Evolutionary conservation across 1,140 invertebrate species (phyloP), one percentile per base, ranked within the genome.

Genomic region (Penaeus chinensis): DNA sequence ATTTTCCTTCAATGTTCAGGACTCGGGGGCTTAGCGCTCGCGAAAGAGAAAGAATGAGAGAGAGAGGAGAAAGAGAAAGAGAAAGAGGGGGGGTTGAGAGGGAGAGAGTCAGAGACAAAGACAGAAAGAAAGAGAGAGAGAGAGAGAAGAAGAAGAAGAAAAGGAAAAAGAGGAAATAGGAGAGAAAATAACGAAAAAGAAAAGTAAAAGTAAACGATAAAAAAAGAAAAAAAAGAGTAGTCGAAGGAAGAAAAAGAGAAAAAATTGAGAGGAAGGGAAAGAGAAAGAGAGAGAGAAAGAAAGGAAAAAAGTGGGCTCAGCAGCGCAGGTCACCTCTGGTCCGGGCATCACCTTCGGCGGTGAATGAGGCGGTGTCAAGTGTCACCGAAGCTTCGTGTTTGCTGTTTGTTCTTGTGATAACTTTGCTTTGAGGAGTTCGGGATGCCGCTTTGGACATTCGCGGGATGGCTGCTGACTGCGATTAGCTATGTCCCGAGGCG

Each of bases 1-100:
- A 87, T 87, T 85, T 87, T 32, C 85, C 37, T 69, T n/a, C 71
- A 76, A 13, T 18, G 79, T 62, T 24, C 20, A 24, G 24, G 60
- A 63, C 11, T 32, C 60, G 61, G 47, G 60, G 79, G 61, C 54
- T 54, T 54, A 32, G 60, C 18, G 79, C 20, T 60, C 20, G 11
- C 32, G 60, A 47, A 47, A 27, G 63, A 37, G 84, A 18, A 24
- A 42, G 63, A 42, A 32, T 32, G 19, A 47, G 32, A 66, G 19
- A 27, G 19, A 32, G 84, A 16, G 22, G n/a, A 13, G 42, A 24
- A 66, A 27, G 18, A 27, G 20, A 11, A 32, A 62, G 27, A 65
- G 27, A n/a, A 11, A 22, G 19, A 16, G 24, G 16, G 18, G 61
- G 60, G n/a, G 47, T 20, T 42, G 74, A 66, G 66, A 3, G 69